phyloP scores from a whole-genome alignment of 2,797 vertebrate genomes.

The Sciaenops ocellatus region DNA sequence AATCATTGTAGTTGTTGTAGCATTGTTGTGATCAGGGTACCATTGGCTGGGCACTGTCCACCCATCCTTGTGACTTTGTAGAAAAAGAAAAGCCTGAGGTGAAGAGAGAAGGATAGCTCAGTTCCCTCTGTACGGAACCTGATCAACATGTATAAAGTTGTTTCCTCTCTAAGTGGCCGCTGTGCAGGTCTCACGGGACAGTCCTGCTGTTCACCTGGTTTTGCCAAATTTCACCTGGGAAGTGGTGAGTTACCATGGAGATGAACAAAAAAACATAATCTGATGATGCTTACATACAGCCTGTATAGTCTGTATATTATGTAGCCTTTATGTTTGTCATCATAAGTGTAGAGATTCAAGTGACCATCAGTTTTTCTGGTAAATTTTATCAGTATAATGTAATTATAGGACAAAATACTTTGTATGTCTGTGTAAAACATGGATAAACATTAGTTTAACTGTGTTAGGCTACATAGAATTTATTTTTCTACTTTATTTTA shows the following conservation, averaged over 20 bases:
- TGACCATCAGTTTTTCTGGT: not conserved
- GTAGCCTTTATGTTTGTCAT: not conserved
- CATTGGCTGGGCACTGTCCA: slow-evolving; percentile 62
- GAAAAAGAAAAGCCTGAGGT: slow-evolving; percentile 1
- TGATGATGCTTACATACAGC: not conserved
- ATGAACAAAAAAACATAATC: not conserved
- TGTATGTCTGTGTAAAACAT: not conserved
- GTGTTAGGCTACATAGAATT: not conserved
- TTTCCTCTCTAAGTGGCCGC: slow-evolving; percentile 28
- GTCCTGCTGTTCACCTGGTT: slow-evolving; percentile 10
- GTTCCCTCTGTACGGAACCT: not conserved
- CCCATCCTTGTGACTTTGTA: slow-evolving; percentile 28
- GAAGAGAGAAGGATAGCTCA: not conserved
- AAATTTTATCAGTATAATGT: not conserved
- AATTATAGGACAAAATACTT: not conserved
- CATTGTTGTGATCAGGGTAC: not conserved
- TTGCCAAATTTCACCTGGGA: slow-evolving; percentile 57
- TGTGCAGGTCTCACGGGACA: slow-evolving; percentile 24
- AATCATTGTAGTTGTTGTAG: slow-evolving; percentile 13
- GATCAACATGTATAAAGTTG: slow-evolving; percentile 56
- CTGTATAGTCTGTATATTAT: not conserved
- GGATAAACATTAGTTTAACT: not conserved
- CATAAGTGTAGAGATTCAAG: not conserved
- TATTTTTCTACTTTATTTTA: too few species aligned
- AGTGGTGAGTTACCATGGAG: slow-evolving; percentile 67